Percentiles rank a stretch among this genome's conserved stretches.
Evolutionary conservation across 1,140 invertebrate genomes (phyloP).

Genomic region (Antheraea mylitta): DNA sequence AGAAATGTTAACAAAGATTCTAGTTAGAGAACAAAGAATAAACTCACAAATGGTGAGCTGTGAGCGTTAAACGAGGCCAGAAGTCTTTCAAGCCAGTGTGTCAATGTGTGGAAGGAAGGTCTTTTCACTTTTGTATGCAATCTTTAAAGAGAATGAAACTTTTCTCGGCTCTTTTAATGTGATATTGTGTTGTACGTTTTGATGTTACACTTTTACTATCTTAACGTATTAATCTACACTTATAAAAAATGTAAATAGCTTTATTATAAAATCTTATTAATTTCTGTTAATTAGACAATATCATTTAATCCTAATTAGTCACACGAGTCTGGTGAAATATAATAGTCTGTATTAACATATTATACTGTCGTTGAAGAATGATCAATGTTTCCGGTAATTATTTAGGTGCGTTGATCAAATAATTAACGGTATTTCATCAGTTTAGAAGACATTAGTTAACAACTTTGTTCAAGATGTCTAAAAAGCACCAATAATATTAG

Average conservation of each 20-base stretch:
- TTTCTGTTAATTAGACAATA: not conserved
- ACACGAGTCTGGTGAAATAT: no score
- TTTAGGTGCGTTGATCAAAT: no score
- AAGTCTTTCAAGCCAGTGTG: slow-evolving; percentile 55
- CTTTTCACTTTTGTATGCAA: slow-evolving; percentile 56
- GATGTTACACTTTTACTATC: not conserved
- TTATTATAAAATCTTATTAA: not conserved
- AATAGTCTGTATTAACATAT: no score
- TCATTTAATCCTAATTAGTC: no score
- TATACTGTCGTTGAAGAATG: no score
- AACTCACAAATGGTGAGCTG: slow-evolving; percentile 17
- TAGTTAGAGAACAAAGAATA: slow-evolving; percentile 26
- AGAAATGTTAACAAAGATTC: slow-evolving; percentile 27
- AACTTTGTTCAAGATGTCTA: no score
- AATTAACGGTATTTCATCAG: no score
- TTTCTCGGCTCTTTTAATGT: slow-evolving; percentile 10
- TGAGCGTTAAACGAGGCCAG: slow-evolving; percentile 57
- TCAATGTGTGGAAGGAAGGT: slow-evolving; percentile 53
- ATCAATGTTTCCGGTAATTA: no score
- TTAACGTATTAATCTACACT: not conserved
- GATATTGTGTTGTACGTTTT: not conserved
- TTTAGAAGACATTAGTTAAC: no score
- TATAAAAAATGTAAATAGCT: not conserved
- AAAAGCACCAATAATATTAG: no score
- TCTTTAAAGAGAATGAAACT: slow-evolving; percentile 32